Evolutionary conservation across 1,140 invertebrate species (phyloP), one percentile per base, ranked within the genome.

Genomic region (Aphelenchoides avenae): DNA sequence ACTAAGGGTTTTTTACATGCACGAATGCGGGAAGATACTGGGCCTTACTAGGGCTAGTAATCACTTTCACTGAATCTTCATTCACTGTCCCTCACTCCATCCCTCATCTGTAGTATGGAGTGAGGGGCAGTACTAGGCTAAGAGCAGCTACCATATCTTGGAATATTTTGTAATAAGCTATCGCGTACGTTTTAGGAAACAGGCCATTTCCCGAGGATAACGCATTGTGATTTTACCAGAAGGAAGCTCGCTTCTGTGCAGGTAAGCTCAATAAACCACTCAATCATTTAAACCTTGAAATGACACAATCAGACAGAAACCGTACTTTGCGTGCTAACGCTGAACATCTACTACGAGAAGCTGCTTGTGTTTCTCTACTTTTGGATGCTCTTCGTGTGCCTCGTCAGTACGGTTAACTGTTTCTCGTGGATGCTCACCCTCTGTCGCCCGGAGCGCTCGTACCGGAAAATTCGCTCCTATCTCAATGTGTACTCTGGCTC

Each of bases 271-370:
- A n/a, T 27, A 13, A 48, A 39, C n/a, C 34, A 42, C 11, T 53
- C 5, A 27, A 46, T 31, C 1, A 26, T 7, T 36, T 6, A 43
- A 44, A 44, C 11, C 29, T 44, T 44, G n/a, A 15, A 44, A 44
- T 11, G 26, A 44, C 11, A 18, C 11, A 11, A 30, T 15, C 61
- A 72, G 61, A 33, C 51, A 49, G 71, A 79, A 63, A 79, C 78
- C n/a, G 78, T 79, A 11, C 71, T 77, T 36, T 79, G 78, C 47
- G 78, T 79, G 6, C 57, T 79, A 9, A 73, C 73, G 6, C 64
- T 79, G 13, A 79, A 79, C 53, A 73, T 79, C 29, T 79, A 78
- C 63, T 80, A 79, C 58, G 78, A 79, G 52, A 79, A 80, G 47
- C 57, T 79, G 30, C 71, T 79, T 46, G 62, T 79, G 18, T 79